Evolutionary conservation across 1,140 invertebrate species (phyloP).

Genomic region (Zaprionus kolodkinae): DNA sequence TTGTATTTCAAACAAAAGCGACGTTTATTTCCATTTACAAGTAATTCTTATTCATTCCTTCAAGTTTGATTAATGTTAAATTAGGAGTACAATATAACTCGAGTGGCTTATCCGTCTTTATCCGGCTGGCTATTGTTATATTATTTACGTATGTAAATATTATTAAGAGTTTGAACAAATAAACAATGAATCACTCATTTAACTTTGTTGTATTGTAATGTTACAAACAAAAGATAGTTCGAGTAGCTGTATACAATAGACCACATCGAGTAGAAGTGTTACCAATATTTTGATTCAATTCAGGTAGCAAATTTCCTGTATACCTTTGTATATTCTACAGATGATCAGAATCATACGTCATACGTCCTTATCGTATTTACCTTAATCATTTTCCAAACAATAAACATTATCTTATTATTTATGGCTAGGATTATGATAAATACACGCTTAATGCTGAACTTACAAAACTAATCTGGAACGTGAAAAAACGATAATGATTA

Average conservation of each 20-base stretch:
- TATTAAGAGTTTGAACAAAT: neutral
- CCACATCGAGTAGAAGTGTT: neutral
- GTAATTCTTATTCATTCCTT: neutral
- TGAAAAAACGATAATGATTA: neutral
- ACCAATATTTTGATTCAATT: neutral
- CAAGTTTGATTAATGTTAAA: conserved; percentile 2
- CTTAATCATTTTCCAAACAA: too few relatives aligned
- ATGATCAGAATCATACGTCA: neutral
- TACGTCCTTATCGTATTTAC: neutral
- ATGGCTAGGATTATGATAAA: neutral
- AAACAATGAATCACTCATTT: neutral
- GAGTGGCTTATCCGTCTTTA: neutral
- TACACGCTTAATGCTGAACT: neutral
- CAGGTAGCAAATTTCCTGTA: neutral
- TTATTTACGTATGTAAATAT: neutral
- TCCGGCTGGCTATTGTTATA: neutral
- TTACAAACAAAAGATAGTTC: neutral
- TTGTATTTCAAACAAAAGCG: neutral
- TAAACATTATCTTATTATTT: neutral
- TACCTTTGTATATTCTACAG: neutral
- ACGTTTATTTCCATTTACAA: neutral
- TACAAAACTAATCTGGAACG: neutral
- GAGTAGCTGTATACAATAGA: neutral
- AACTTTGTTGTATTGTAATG: neutral
- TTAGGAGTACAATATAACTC: neutral